A percentile compares a stretch with the other conserved stretches of the same genome.
Conservation (phyloP, 1,140 invertebrate genomes). For the Tetraneura akinire region DNA sequence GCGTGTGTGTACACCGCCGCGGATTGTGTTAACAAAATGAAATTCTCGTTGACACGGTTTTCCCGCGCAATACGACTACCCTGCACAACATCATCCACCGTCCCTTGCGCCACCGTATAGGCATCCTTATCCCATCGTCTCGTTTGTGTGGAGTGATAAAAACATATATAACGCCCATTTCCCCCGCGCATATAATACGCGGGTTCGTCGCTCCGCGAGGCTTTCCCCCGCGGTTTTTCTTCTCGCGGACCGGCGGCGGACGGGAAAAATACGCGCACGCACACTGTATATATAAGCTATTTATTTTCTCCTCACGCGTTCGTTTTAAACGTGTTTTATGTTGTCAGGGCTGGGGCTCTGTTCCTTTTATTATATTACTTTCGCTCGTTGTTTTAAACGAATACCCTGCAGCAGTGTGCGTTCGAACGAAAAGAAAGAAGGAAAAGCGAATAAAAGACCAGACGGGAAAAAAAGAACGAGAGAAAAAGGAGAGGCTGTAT, state of each 20-base stretch:
- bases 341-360: neutral
- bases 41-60: constrained; percentile 51
- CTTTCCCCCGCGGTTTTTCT: constrained; percentile 41
- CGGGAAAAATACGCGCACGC: neutral
- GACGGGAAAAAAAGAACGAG: neutral
- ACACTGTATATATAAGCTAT: constrained; percentile 33
- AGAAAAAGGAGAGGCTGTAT: neutral
- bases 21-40: constrained; percentile 52
- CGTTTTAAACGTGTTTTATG: constrained; percentile 48
- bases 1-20: constrained; percentile 14
- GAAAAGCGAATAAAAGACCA: neutral
- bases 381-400: constrained; percentile 49
- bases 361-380: constrained; percentile 48
- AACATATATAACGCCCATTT: constrained; percentile 50
- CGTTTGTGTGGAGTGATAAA: constrained; percentile 42
- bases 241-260: neutral
- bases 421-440: neutral
- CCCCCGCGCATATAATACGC: no score
- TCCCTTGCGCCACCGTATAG: neutral
- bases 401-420: no score
- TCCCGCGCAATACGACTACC: constrained; percentile 40
- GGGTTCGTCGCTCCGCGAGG: no score
- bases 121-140: constrained; percentile 24
- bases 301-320: constrained; percentile 49
- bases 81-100: constrained; percentile 18